Base-by-base conservation (phyloP, 2,888 invertebrate genomes). In the Macaria liturata region DNA sequence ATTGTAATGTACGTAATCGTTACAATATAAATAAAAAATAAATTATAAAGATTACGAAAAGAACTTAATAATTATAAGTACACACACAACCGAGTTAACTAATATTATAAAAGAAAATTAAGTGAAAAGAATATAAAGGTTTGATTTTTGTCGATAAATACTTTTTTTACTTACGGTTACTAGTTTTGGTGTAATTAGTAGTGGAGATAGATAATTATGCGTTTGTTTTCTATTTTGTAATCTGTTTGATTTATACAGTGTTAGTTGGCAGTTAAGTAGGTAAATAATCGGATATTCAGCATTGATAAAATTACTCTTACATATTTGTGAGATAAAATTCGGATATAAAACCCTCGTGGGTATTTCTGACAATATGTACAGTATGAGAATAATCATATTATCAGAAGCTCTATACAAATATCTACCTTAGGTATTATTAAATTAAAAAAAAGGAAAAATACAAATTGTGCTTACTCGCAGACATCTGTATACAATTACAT, bases 61-160 rank as follows among this genome's bases (percentile, higher is more conserved):
- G 66, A 84, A 85, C 82, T 84, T 86, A 87, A 76, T 75, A 92
- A 91, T 60, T 66, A 93, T 93, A 93, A 93, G 93, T 93, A 93
- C 91, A 91, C 86, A 92, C 91, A 91, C 88, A 91, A 91, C 89
- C 90, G 86, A 89, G 84, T 83, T 80, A 85, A 83, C 80, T 84
- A 80, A 82, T 82, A 72, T 65, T 73, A 78, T 77, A 71, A 70
- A 70, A 55, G 34, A 37, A 79, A 78, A 80, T 74, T 77, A 83
- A 76, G 74, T 75, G 71, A 68, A 74, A 78, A 80, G 77, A 70
- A 70, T 70, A 67, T 74, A 75, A 79, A 80, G 80, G 78, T 71
- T 69, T 72, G 74, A 70, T 72, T 73, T 74, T 72, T 70, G 65
- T 66, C 71, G 67, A 68, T 68, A 69, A 64, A 59, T 59, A 64